Base-by-base conservation (phyloP, 2,113 vertebrate species). In the Gymnarchus niloticus region DNA sequence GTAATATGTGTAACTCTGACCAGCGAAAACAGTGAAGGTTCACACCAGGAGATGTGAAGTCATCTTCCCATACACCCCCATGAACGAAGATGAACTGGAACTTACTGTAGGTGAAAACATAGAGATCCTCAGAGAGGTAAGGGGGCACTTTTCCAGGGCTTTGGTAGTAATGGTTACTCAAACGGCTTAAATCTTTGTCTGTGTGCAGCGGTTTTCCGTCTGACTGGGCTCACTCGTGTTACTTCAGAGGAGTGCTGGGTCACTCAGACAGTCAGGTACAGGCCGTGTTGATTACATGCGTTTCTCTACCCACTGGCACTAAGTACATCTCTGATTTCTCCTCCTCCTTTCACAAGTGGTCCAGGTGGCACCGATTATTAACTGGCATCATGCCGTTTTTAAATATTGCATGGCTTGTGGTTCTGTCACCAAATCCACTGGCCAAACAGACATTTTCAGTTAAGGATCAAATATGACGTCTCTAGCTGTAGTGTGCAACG, bases 71-170 rank as follows among this genome's bases (percentile, higher is more conserved):
- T 98, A 97, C 90, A 87, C 0, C 37, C 89, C 95, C 0, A 0
- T 87, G 44, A 95, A 95, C 83, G 81, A 90, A 0, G 96, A 97
- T 14, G 96, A 97, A 86, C 91, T 97, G 89, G 88, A 90, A 73
- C 91, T 97, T 89, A 89, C 88, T 59, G 86, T 90, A 19, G 97
- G 96, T 19, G 96, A 97, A 37, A 91, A 88, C 8, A 77, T 97
- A 73, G 96, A 96, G 87, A 90, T 97, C 85, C 56, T 97, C 88
- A 93, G 85, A 89, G 96, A 97, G 96, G 95, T 96, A 90, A 91
- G 89, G 57, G 25, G 9, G n/a, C 28, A 69, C 56, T 56, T 84
- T 80, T 86, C 1, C 3, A 3, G 10, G 28, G 28, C 76, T 80
- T 41, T 49, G n/a, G 3, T 12, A 48, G 76, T 48, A 78, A 69